Conservation (phyloP, 2,888 invertebrate species). For the Trimorus sp. region DNA sequence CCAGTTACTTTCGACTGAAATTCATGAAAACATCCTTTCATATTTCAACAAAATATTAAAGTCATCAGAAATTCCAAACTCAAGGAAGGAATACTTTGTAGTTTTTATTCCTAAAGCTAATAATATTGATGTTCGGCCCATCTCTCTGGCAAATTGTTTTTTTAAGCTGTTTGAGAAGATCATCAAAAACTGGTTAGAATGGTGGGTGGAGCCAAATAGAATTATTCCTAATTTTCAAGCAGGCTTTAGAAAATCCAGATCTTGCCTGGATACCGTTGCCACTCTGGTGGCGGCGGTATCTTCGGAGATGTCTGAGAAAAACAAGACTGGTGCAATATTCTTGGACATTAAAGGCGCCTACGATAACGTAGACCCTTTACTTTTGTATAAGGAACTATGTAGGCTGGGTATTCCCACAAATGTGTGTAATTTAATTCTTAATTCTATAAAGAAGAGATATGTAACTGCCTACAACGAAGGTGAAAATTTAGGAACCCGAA, state of each 20-base stretch:
- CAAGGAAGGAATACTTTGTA: too few relatives aligned
- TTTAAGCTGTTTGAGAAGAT: conserved; percentile 33
- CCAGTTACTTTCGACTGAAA: too few relatives aligned
- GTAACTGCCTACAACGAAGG: not conserved
- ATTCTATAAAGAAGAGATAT: not conserved
- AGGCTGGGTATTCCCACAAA: not conserved
- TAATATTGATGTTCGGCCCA: conserved; percentile 9
- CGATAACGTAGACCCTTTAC: not conserved
- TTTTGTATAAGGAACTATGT: conserved; percentile 27
- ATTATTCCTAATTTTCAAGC: conserved; percentile 8
- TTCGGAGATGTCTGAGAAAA: not conserved
- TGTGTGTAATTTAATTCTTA: not conserved
- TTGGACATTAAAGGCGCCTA: conserved; percentile 2
- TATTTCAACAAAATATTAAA: too few relatives aligned
- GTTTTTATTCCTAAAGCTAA: conserved; percentile 21
- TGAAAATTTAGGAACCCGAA: not conserved
- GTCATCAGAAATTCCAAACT: too few relatives aligned
- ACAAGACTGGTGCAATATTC: not conserved
- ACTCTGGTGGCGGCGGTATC: not conserved
- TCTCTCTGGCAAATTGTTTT: conserved; percentile 24
- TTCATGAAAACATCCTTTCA: too few relatives aligned
- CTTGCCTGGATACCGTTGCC: conserved; percentile 3
- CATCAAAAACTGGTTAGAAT: conserved; percentile 15
- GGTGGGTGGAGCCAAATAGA: conserved; percentile 14
- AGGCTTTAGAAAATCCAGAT: conserved; percentile 10